Conservation (phyloP, 2,888 invertebrate genomes). For the Halictus ligatus region DNA sequence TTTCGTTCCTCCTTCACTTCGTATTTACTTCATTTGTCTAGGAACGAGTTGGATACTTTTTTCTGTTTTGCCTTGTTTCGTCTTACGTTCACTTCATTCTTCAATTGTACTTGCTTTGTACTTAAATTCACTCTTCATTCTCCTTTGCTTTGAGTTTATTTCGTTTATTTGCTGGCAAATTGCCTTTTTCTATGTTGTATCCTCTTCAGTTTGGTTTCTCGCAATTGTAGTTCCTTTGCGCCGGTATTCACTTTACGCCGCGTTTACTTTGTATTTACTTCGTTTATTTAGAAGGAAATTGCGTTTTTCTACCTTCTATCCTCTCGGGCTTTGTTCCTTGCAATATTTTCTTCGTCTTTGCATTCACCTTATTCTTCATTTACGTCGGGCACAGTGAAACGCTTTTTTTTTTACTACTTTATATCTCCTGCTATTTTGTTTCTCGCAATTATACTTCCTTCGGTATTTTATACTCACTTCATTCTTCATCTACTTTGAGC, state of each 20-base stretch:
- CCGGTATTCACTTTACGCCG: neutral
- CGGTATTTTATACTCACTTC: no score
- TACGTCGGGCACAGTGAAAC: neutral
- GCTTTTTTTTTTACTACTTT: no score
- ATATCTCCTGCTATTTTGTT: no score
- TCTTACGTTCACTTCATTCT: neutral
- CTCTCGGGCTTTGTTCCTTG: neutral
- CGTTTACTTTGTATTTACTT: neutral
- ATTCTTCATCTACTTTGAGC: no score
- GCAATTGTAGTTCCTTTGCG: neutral
- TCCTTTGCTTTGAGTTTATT: neutral
- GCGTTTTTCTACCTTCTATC: neutral
- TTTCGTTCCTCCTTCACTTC: neutral
- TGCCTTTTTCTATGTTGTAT: neutral
- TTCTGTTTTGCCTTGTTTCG: neutral
- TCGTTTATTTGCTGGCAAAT: neutral
- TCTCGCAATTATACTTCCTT: neutral
- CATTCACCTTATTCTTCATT: neutral
- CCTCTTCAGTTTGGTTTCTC: neutral
- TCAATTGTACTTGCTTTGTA: neutral
- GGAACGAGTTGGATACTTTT: neutral
- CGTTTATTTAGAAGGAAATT: neutral
- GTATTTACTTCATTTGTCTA: neutral
- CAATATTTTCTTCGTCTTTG: neutral
- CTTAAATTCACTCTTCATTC: neutral